Conservation (phyloP, 2,888 invertebrate genomes). For the Brenthis hecate region DNA sequence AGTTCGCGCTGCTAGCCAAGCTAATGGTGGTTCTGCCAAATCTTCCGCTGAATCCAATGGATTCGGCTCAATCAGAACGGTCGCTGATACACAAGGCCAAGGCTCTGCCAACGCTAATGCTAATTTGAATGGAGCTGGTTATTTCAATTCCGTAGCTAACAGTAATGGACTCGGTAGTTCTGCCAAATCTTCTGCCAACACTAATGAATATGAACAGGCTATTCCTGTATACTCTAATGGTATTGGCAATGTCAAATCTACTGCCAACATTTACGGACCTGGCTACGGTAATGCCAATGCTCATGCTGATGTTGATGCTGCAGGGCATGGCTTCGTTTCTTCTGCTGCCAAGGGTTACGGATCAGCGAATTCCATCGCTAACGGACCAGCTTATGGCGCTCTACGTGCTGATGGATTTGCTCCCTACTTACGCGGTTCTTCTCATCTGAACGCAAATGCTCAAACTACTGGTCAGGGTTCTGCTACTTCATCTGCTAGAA, state of each 20-base stretch:
- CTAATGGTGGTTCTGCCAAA: conserved; percentile 45
- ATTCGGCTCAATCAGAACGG: conserved; percentile 47
- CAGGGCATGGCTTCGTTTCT: conserved; percentile 30
- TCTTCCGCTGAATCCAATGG: conserved; percentile 49
- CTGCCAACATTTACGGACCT: conserved; percentile 42
- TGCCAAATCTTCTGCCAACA: conserved; percentile 46
- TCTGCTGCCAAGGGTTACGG: conserved; percentile 46
- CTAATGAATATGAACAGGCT: conserved; percentile 41
- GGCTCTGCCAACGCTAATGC: conserved; percentile 54
- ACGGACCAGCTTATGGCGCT: conserved; percentile 22
- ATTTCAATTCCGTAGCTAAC: conserved; percentile 51
- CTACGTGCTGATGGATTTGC: conserved; percentile 14
- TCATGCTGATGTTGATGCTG: conserved; percentile 39
- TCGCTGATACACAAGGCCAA: conserved; percentile 52
- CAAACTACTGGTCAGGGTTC: conserved; percentile 57
- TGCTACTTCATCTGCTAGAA: conserved; percentile 59
- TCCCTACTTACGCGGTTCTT: conserved; percentile 43
- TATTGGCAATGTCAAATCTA: conserved; percentile 37
- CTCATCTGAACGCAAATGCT: conserved; percentile 54
- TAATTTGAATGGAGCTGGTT: conserved; percentile 51
- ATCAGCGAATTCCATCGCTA: conserved; percentile 48
- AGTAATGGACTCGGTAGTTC: conserved; percentile 46
- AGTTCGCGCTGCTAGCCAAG: conserved; percentile 46
- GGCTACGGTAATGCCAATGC: conserved; percentile 37
- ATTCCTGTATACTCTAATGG: conserved; percentile 40